Base-by-base conservation (phyloP, 2,888 invertebrate genomes). In the Dynastes grantii region DNA sequence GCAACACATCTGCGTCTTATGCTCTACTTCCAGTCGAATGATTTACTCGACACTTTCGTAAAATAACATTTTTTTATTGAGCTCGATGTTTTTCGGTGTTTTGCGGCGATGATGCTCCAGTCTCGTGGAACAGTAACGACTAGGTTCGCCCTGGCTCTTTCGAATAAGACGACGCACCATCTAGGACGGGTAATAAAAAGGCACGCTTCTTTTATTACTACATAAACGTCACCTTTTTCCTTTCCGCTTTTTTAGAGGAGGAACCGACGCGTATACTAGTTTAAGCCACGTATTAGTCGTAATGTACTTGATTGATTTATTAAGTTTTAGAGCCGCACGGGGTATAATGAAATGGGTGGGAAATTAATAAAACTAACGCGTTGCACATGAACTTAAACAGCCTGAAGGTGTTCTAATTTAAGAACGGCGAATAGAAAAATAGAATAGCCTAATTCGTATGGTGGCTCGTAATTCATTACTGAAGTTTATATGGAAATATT, bases 161-260 rank as follows among this genome's bases (percentile, higher is more conserved):
- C 51, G 9, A 70, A 53, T 63, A 64, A 64, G 64, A n/a, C 40
- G 29, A 27, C 53, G 29, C 70, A 45, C 70, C 27, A 29, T 16
- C 55, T 37, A 55, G 58, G 58, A 29, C 45, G 49, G 58, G 71
- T 71, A 71, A 71, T 71, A 71, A 71, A 71, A 71, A 71, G 55
- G 71, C 71, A 71, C 71, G 37, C 71, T 71, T 27, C 71, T 71
- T 71, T 71, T 71, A 71, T 71, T 71, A 58, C 71, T 32, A 37
- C 71, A 71, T 71, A 71, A 71, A 71, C 71, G 71, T 71, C 71
- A 40, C 71, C 55, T 71, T 71, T 70, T 58, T 71, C 55, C 71
- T 58, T 55, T 71, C 71, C 37, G 37, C 71, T 71, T 58, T 71
- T 71, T 45, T 27, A 16, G 45, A 37, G 32, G 70, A 53, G 32